Evolutionary conservation across 2,113 vertebrate genomes (phyloP).

Genomic region (Monarcha castaneiventris): DNA sequence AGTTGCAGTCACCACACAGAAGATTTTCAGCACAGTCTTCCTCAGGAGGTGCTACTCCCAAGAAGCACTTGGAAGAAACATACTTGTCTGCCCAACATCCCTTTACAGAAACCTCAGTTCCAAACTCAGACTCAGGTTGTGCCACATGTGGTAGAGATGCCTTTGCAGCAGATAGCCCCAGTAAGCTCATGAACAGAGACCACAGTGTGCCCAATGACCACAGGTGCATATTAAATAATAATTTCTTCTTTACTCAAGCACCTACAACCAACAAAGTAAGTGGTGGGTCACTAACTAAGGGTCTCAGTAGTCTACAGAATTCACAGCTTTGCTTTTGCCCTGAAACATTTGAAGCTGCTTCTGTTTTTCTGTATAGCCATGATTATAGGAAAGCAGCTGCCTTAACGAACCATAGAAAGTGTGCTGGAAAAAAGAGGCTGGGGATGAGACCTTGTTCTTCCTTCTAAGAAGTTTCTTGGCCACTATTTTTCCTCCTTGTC

Average conservation of each 20-base stretch:
- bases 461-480: neutral
- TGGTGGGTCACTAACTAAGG: rapidly evolving
- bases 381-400: neutral
- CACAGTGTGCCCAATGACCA: rapidly evolving
- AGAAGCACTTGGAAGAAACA: conserved; percentile 12
- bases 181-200: neutral
- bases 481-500: neutral
- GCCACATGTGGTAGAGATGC: neutral
- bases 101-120: conserved; percentile 19
- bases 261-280: neutral
- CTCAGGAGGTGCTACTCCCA: neutral
- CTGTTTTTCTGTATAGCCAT: neutral
- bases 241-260: neutral
- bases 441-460: neutral
- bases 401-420: neutral
- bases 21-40: conserved; percentile 15
- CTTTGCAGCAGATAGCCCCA: neutral
- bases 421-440: neutral
- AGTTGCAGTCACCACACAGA: neutral
- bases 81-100: neutral
- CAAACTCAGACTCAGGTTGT: neutral
- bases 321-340: neutral
- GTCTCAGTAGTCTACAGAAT: neutral
- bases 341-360: neutral
- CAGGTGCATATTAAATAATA: neutral